Evolutionary conservation across 2,888 invertebrate species (phyloP).

Genomic region (Neoitamus cyanurus): DNA sequence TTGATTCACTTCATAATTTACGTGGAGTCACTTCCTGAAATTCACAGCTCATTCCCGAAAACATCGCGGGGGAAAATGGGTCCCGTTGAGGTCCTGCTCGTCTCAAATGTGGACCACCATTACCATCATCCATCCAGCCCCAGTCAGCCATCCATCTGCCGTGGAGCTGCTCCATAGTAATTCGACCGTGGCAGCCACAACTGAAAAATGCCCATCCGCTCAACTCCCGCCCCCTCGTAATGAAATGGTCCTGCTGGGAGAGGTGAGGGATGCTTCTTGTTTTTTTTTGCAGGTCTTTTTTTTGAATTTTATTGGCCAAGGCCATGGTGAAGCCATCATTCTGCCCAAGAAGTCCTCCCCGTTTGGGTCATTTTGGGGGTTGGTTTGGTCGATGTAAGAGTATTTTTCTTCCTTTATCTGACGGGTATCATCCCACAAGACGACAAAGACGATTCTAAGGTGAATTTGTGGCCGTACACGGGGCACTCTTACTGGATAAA

Average conservation of each 20-base stretch:
- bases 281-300: background rate
- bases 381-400: constrained; percentile 2
- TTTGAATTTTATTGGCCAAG: constrained; percentile 41
- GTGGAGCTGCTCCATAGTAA: constrained; percentile 7
- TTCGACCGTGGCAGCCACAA: background rate
- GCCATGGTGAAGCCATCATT: constrained; percentile 36
- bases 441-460: background rate
- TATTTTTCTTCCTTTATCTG: constrained; percentile 40
- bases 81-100: background rate
- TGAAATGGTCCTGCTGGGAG: background rate
- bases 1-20: constrained; percentile 44
- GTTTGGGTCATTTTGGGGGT: background rate
- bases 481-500: background rate
- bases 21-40: constrained; percentile 29
- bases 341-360: background rate
- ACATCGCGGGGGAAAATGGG: constrained; percentile 9
- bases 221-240: background rate
- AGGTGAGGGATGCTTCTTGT: background rate
- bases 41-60: constrained; percentile 40
- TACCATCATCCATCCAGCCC: background rate
- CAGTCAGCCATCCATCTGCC: constrained; percentile 11
- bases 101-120: constrained; percentile 20
- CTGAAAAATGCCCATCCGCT: constrained; percentile 14
- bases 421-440: constrained; percentile 18
- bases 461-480: constrained; percentile 6